Base-by-base conservation (phyloP, 2,888 invertebrate species). In the Volucella inanis region DNA sequence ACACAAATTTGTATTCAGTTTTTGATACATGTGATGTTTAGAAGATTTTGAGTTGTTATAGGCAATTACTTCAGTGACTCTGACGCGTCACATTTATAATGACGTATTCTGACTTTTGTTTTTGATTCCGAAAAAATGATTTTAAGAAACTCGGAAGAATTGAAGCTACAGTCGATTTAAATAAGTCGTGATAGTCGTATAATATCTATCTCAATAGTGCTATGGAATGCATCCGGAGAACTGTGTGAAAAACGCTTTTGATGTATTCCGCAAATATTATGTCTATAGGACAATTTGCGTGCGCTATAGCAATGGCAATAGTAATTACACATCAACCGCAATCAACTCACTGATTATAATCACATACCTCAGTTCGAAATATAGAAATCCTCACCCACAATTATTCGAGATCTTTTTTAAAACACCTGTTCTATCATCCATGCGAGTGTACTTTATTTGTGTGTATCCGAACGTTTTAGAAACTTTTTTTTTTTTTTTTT, bases 361-460 rank as follows among this genome's bases (percentile, higher is more conserved):
- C 76, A 71, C 75, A 75, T n/a, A n/a, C 75, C 65, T 65, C 67
- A 52, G 54, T 41, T 72, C 70, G 55, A 64, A 68, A 72, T 47
- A 77, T 38, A 59, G 39, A 22, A 43, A 68, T 70, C 64, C 80
- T 71, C 75, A 75, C 39, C 79, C 74, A 52, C 74, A 65, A 43
- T 45, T 61, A 67, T 55, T 71, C 57, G 52, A 71, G 67, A 72
- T 50, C 55, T 22, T 31, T 54, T 47, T 12, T n/a, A 54, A 61
- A 67, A 81, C 85, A 85, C 85, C 85, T 85, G 85, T 77, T 85
- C 52, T 41, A 59, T 77, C 80, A 80, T 65, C 55, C 75, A 75
- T 78, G 61, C 79, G 59, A 62, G 62, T 62, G 6, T 0, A 31
- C 31, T 31, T 31, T 31, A 31, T 31, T 31, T 31, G 31, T 31